phyloP scores from a whole-genome alignment of 2,888 invertebrate genomes.

The Drosophila limbata region DNA sequence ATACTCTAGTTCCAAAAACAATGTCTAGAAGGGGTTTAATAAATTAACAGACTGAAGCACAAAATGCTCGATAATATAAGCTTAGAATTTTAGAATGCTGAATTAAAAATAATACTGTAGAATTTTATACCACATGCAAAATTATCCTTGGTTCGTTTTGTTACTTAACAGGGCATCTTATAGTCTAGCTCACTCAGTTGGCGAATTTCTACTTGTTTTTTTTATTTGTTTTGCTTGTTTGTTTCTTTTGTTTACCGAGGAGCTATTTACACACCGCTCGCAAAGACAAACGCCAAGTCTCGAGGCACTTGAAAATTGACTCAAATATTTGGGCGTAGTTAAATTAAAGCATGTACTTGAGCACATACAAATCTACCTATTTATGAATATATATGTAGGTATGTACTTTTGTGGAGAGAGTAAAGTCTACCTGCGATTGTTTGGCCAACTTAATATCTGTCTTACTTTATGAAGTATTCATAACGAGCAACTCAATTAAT shows the following conservation, averaged over 20 bases:
- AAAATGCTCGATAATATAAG: background rate
- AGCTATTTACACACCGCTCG: slow-evolving; percentile 73
- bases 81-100: background rate
- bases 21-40: background rate
- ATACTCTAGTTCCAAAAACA: background rate
- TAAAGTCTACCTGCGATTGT: slow-evolving; percentile 72
- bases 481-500: slow-evolving; percentile 78
- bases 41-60: background rate
- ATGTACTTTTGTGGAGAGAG: slow-evolving; percentile 1
- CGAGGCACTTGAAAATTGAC: slow-evolving; percentile 76
- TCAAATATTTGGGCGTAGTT: slow-evolving; percentile 77
- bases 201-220: slow-evolving; percentile 2
- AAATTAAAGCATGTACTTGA: slow-evolving; percentile 59
- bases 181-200: background rate
- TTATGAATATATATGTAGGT: slow-evolving; percentile 1
- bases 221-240: slow-evolving; percentile 37
- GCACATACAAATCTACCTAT: slow-evolving; percentile 8
- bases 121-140: background rate
- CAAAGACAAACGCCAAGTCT: slow-evolving; percentile 79
- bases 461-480: slow-evolving; percentile 69
- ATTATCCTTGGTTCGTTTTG: background rate
- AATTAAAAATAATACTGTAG: background rate
- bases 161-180: slow-evolving; percentile 1
- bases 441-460: slow-evolving; percentile 58
- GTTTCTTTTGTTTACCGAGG: slow-evolving; percentile 69